Percentiles rank a stretch among this genome's conserved stretches.
Evolutionary conservation across 2,888 invertebrate species (phyloP).

Genomic region (Candidula unifasciata): DNA sequence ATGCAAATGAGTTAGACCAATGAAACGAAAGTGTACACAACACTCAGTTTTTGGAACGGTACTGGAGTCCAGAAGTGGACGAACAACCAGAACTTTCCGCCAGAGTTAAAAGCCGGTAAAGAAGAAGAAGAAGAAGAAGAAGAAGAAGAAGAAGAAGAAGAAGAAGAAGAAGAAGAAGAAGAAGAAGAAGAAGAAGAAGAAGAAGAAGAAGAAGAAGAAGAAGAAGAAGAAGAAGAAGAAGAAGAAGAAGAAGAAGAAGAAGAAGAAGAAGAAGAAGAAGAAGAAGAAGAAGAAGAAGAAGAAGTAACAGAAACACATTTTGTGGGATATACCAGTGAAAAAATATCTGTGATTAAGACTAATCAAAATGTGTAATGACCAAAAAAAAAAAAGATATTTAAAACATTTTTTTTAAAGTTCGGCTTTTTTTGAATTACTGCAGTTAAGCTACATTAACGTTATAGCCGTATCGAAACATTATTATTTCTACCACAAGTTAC

Average conservation of each 20-base stretch:
- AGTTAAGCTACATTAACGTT: too few relatives aligned
- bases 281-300: constrained; percentile 8
- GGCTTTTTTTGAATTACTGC: too few relatives aligned
- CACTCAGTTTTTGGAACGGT: too few relatives aligned
- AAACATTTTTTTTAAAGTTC: too few relatives aligned
- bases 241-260: background rate
- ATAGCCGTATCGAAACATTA: too few relatives aligned
- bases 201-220: background rate
- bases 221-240: background rate
- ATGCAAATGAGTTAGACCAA: too few relatives aligned
- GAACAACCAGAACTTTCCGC: too few relatives aligned
- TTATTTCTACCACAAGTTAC: too few relatives aligned
- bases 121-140: background rate
- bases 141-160: background rate
- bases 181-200: background rate
- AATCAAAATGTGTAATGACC: background rate
- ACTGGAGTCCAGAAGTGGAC: too few relatives aligned
- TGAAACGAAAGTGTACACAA: too few relatives aligned
- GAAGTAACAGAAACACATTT: background rate
- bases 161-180: background rate
- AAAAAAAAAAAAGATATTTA: too few relatives aligned
- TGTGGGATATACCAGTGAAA: background rate
- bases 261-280: constrained; percentile 15
- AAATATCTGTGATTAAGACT: background rate
- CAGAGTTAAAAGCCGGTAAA: too few relatives aligned